Base-by-base conservation (phyloP, 2,888 invertebrate genomes). In the Ophioninae sp. region DNA sequence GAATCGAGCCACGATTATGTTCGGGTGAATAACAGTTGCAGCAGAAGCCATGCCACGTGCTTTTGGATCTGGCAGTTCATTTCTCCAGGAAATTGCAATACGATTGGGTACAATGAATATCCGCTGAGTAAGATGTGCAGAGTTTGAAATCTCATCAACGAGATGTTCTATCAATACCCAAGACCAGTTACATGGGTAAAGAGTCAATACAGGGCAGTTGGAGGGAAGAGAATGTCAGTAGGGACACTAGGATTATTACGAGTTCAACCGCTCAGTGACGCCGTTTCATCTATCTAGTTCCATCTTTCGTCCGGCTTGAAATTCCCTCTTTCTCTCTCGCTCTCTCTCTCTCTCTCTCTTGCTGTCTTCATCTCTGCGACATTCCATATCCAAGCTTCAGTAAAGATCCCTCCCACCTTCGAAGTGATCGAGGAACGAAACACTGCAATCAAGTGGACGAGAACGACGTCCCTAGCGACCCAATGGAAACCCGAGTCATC, bases 401-500 rank as follows among this genome's bases (percentile, higher is more conserved):
- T 37, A 59, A 61, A 41, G 56, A 57, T 23, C 59, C 75, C 44
- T 67, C 20, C 59, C 61, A 56, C 69, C 69, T 62, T 75, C 56
- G 50, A 59, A 70, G 61, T 41, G 62, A n/a, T 44, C 69, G 64
- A 69, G 76, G 64, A 64, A 57, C 50, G 64, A 70, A 64, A 79
- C 68, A 68, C 59, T 70, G 65, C 73, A 81, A 81, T 81, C 70
- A 81, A 70, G 30, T n/a, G 57, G 44, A 65, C 64, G 57, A 50
- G 62, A 56, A 76, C 57, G 65, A 75, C 70, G 56, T 61, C 50
- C 61, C 62, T 21, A 23, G 69, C 41, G 41, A 68, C 73, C 67
- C 67, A 68, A 74, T 73, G 65, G 64, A 79, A 79, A 73, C 59
- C 65, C 30, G 30, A 57, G 23, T 59, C 61, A 37, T 57, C 64